A percentile compares a stretch with the other conserved stretches of the same genome.
These are phyloP conservation scores for Darevskia nairensis DNA, from an alignment of 2,797 vertebrate genomes.

Conservation along the genomic window DNA sequence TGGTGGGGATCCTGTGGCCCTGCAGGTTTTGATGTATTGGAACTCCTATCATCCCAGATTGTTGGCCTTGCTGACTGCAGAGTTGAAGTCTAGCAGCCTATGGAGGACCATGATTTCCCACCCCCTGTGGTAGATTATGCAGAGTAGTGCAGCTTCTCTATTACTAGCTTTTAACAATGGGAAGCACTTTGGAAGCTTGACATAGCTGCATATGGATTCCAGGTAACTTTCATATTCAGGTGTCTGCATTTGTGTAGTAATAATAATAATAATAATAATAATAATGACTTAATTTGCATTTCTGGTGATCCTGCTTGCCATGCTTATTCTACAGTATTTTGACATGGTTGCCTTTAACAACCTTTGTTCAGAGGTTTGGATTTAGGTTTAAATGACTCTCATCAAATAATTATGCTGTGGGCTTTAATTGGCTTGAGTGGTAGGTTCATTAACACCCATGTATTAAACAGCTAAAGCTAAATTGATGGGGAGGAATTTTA, in stretches of 20 bases:
- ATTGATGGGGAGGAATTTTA: not conserved
- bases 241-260: not conserved
- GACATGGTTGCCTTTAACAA: not conserved
- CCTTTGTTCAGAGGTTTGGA: not conserved
- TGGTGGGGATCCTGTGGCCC: too few species aligned
- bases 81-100: not conserved
- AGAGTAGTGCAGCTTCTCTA: not conserved
- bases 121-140: not conserved
- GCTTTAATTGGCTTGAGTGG: not conserved
- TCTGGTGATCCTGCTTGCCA: not conserved
- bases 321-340: not conserved
- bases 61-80: not conserved
- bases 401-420: not conserved
- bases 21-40: too few species aligned
- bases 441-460: not conserved
- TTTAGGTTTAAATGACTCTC: not conserved
- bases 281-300: not conserved
- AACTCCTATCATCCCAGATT: not conserved
- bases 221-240: not conserved
- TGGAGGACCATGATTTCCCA: not conserved
- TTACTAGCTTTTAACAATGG: not conserved
- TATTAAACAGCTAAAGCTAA: not conserved
- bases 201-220: not conserved
- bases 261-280: too few species aligned
- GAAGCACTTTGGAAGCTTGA: not conserved